Percentiles rank a stretch among this genome's conserved stretches.
Conservation (phyloP, 2,888 invertebrate genomes). For the Marronus borbonicus region DNA sequence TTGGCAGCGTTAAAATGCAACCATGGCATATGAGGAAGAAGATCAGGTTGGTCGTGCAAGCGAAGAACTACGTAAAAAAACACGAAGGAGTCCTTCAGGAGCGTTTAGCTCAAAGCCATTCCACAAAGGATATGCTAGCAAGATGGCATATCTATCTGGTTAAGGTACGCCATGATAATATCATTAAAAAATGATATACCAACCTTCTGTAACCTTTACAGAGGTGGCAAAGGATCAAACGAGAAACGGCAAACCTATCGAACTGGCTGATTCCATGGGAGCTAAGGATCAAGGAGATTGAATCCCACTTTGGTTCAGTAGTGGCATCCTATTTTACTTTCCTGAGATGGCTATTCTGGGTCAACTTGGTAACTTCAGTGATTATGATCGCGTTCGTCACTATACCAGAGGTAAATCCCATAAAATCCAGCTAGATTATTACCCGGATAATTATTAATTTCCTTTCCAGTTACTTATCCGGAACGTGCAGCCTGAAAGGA, state of each 20-base stretch:
- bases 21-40: slow-evolving; percentile 89
- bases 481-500: slow-evolving; percentile 80
- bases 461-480: slow-evolving; percentile 78
- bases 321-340: slow-evolving; percentile 99
- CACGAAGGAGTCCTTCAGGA: slow-evolving; percentile 94
- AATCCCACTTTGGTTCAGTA: slow-evolving; percentile 98
- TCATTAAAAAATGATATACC: too few relatives aligned
- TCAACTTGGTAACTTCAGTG: slow-evolving; percentile 91
- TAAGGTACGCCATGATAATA: slow-evolving; percentile 75
- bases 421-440: not conserved
- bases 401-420: slow-evolving; percentile 87
- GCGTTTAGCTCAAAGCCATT: slow-evolving; percentile 89
- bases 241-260: slow-evolving; percentile 89
- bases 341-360: slow-evolving; percentile 96
- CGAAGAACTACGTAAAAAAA: slow-evolving; percentile 88
- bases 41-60: slow-evolving; percentile 85
- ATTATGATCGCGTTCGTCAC: slow-evolving; percentile 91
- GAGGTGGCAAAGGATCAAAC: slow-evolving; percentile 88
- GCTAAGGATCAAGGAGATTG: slow-evolving; percentile 94
- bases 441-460: not conserved
- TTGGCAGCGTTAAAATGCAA: slow-evolving; percentile 88
- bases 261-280: slow-evolving; percentile 96
- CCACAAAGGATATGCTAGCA: slow-evolving; percentile 88
- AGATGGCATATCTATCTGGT: slow-evolving; percentile 86
- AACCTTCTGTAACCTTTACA: slow-evolving; percentile 63